Base-by-base conservation (phyloP, 1,140 invertebrate genomes). In the Saccostrea cuccullata region DNA sequence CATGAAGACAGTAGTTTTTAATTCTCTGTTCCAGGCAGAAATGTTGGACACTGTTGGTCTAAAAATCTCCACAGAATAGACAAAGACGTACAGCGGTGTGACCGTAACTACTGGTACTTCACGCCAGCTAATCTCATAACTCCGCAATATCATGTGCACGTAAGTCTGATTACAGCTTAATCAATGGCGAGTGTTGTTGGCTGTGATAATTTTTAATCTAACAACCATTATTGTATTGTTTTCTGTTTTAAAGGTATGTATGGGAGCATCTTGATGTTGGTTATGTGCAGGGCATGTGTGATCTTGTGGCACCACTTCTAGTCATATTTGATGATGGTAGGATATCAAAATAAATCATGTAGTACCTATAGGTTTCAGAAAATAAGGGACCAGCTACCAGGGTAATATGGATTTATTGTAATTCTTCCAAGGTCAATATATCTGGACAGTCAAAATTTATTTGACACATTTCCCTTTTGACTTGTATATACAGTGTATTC, bases 111-210 rank as follows among this genome's bases (percentile, higher is more conserved):
- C 94, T 97, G 96, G 95, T 99, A 98, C 95, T 99, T 99, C 95
- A 96, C 95, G 2, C 96, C 96, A 17, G 96, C 96, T 64, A 99
- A 99, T 95, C 95, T 99, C 98, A 99, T 89, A 98, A 95, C 95
- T 99, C n/a, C 96, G 98, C 70, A 98, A 99, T 95, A 97, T 99
- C 73, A 99, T 99, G 97, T 98, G 98, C 96, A 99, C 98, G 96
- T 98, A 91, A 91, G 95, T 91, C 56, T 9, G 0, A 15, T 82
- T 9, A 77, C 15, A 30, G 20, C 23, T 30, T 13, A 77, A 3
- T 13, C 0, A 30, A 30, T 23, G 13, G 6, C n/a, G 9, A 30
- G 9, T 77, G 23, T 77, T 26, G n/a, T n/a, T n/a, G n/a, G n/a
- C n/a, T n/a, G n/a, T n/a, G n/a, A n/a, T n/a, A n/a, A n/a, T n/a